phyloP scores from a whole-genome alignment of 1,140 invertebrate genomes.

The Oreohelix idahoensis region DNA sequence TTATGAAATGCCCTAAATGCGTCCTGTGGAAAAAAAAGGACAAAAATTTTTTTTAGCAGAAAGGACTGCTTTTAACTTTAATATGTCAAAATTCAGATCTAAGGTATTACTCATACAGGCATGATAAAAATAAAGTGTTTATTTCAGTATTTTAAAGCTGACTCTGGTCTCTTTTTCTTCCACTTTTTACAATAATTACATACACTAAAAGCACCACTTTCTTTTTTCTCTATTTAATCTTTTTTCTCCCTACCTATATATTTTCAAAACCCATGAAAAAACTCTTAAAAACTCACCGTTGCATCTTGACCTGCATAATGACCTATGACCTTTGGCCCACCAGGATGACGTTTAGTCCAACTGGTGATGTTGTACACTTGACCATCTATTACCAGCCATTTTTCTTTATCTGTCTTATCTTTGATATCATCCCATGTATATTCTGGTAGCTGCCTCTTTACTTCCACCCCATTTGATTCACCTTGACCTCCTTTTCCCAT shows the following conservation, averaged over 20 bases:
- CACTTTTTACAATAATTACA: too few species aligned
- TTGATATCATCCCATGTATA: constrained; percentile 65
- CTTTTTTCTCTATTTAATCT: too few species aligned
- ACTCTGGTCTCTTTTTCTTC: too few species aligned
- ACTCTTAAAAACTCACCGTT: constrained; percentile 68
- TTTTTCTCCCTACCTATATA: too few species aligned
- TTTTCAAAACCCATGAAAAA: too few species aligned
- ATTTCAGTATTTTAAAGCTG: too few species aligned
- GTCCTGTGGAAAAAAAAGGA: constrained; percentile 54
- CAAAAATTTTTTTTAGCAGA: too few species aligned
- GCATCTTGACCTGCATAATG: constrained; percentile 73
- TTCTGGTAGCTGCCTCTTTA: constrained; percentile 29
- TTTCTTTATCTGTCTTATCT: constrained; percentile 55
- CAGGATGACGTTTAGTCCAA: constrained; percentile 70
- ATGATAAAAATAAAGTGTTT: too few species aligned
- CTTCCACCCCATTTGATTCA: constrained; percentile 21
- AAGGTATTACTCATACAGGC: too few species aligned
- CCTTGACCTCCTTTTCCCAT: constrained; percentile 46
- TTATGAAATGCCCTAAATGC: constrained; percentile 71
- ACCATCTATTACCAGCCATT: constrained; percentile 71
- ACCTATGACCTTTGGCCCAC: constrained; percentile 65
- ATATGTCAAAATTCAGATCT: too few species aligned
- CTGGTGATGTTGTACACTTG: constrained; percentile 71
- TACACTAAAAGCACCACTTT: too few species aligned
- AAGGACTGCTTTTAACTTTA: too few species aligned